Base-by-base conservation (phyloP, 2,888 invertebrate species). In the Drosophila meridionalis region DNA sequence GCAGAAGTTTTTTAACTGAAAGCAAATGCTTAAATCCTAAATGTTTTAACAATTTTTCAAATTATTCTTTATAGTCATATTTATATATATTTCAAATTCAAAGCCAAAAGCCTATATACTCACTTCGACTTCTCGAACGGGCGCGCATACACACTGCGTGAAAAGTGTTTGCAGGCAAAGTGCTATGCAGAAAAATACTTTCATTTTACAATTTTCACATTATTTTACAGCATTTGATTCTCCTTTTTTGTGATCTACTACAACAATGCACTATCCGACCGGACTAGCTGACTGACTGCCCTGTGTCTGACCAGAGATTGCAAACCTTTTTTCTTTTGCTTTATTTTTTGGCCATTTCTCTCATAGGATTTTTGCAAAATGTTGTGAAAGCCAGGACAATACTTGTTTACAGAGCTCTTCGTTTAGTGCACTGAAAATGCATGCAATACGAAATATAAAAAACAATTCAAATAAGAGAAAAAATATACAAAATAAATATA, bases 191-290 rank as follows among this genome's bases (percentile, higher is more conserved):
- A 43, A 67, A 83, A 68, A 86, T 65, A 57, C 69, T 73, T 83
- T 64, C 60, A 69, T 62, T 83, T 73, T 59, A 50, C 60, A 73
- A 71, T 78, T 83, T 78, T 47, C 60, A 61, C 55, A 76, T 71
- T 67, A 81, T 81, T 83, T 75, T 73, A 61, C 59, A 75, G 61
- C 65, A 66, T 82, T 83, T 77, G 80, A 74, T 74, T 80, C 80
- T 52, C 67, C 64, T 34, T 74, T 74, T 83, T 68, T 65, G 69
- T 55, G 60, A 67, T 53, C 30, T 52, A 65, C 80, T 38, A 38
- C 32, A 68, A 67, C 68, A 55, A 67, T 68, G 69, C 69, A 28
- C 20, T 20, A 34, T 52, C 11, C 50, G n/a, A 34, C 2, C 38
- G 38, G 36, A 30, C 62, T 62, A 63, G 47, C 64, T 62, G 67